Evolutionary conservation across 2,888 invertebrate species (phyloP), one percentile per base, ranked within the genome.

Genomic region (Polyploca ridens): DNA sequence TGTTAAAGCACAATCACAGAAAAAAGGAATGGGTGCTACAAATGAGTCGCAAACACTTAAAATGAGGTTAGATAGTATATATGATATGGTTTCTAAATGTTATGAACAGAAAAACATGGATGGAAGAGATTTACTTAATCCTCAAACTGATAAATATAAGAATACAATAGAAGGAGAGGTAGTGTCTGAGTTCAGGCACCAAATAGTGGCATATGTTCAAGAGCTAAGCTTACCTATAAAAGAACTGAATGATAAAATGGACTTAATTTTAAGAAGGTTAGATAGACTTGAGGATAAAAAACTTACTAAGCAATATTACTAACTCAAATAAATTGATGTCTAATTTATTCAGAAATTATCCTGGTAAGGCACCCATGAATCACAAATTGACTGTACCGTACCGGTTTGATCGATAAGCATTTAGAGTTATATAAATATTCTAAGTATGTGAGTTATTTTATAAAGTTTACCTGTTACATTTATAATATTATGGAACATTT

Each of bases 1-100:
- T 27, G 86, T 88, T 13, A 93, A 86, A 80, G 94, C 93, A 0
- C 89, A 91, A 58, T 65, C 67, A 7, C 91, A 92, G 66, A 88
- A 90, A 68, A 89, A 89, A 62, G 88, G 88, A 69, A 82, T 81
- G 41, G 91, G 91, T 57, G 85, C 89, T 11, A 90, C 92, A 73
- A 67, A 86, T 33, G 87, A 84, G 7, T 68, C 89, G 4, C 81
- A 85, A 71, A 76, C 77, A 2, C 91, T 93, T 65, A 87, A 77
- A 64, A 82, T 76, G 0, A 86, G 87, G 69, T 79, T 94, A 58
- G 81, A 87, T 10, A 92, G 89, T 66, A 93, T 94, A 80, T 85
- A 93, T 61, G 82, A 88, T 5, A 85, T 83, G 6, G 78, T 93
- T n/a, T 84, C 89, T 16, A 84, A 71, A 64, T 77, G 76, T 0